Percentiles rank a stretch among this genome's conserved stretches.
Evolutionary conservation across 2,888 invertebrate genomes (phyloP).

Genomic region (Onthophagus sagittarius): DNA sequence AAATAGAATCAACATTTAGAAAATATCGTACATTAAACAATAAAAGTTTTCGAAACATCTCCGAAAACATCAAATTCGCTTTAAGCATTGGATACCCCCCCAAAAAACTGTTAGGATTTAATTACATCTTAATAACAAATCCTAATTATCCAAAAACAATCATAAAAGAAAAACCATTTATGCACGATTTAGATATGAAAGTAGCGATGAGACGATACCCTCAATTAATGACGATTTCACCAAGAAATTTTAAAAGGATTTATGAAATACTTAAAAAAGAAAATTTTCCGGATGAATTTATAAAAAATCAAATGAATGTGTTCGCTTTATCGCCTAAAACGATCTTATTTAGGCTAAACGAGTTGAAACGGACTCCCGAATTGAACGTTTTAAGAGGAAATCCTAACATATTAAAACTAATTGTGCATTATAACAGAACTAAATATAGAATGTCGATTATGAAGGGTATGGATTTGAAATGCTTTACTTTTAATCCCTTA

Average conservation of each 20-base stretch:
- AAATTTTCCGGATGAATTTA: constrained; percentile 54
- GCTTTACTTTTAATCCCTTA: constrained; percentile 30
- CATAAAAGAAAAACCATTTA: constrained; percentile 51
- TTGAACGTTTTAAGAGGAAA: constrained; percentile 58
- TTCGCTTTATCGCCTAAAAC: constrained; percentile 58
- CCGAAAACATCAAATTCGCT: constrained; percentile 55
- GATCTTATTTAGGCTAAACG: constrained; percentile 55
- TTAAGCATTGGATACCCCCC: constrained; percentile 55
- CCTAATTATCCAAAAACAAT: constrained; percentile 57
- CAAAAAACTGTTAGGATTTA: constrained; percentile 55
- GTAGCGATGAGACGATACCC: constrained; percentile 57
- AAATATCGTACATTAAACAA: constrained; percentile 43
- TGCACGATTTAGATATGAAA: constrained; percentile 56
- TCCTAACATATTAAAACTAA: constrained; percentile 55
- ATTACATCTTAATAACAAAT: constrained; percentile 57
- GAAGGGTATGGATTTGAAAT: constrained; percentile 49
- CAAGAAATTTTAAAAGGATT: constrained; percentile 54
- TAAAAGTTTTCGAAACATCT: constrained; percentile 52
- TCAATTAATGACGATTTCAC: constrained; percentile 59
- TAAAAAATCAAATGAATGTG: constrained; percentile 54
- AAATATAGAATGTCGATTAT: constrained; percentile 53
- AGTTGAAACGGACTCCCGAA: constrained; percentile 57
- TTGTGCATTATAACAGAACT: constrained; percentile 52
- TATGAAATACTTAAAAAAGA: constrained; percentile 54
- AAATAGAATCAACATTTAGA: constrained; percentile 43